Evolutionary conservation across 2,113 vertebrate genomes (phyloP), one percentile per base, ranked within the genome.

Genomic region (Poecilia latipinna): DNA sequence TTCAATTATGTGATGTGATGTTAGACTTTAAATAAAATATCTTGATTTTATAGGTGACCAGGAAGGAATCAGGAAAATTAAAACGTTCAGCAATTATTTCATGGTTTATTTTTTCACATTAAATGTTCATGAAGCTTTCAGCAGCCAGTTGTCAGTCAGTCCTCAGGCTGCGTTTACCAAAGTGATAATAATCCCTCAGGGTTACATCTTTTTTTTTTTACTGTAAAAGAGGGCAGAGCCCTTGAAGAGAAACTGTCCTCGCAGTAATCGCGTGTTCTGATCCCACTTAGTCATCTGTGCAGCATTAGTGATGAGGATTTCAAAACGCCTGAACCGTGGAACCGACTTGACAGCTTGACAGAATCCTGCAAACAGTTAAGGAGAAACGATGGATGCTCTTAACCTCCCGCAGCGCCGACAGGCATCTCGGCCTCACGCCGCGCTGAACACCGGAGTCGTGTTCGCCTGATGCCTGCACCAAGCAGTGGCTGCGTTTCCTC

Each of bases 341-440:
- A 73, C 1, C 28, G 8, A 62, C 78, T 70, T 66, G 74, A 85
- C 80, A 86, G 80, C 80, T 75, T 72, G 82, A 88, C 86, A 87
- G 82, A 79, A 84, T 82, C 66, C 82, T 85, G 60, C 26, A 39
- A 86, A 84, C 81, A 12, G 84, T 65, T 79, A 85, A 89, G 63
- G 80, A 84, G 79, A 79, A 61, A 78, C 81, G 79, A 88, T 72
- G 70, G 83, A 87, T 78, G 86, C 78, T 85, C 71, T 81, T 75
- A 85, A 82, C 78, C 87, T 90, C 89, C 78, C 79, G 69, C 69
- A 2, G 85, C 61, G 81, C 75, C 81, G 68, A 84, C 22, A 84
- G 12, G 72, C 79, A 70, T 74, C 72, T 61, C 65, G 65, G 62
- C 12, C 0, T 1, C 44, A 65, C 81, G 61, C 37, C 0, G 64